These are phyloP conservation scores for Holothuria scabra DNA, from an alignment of 53 echinoderm and acorn worm species.

Conservation along the genomic window DNA sequence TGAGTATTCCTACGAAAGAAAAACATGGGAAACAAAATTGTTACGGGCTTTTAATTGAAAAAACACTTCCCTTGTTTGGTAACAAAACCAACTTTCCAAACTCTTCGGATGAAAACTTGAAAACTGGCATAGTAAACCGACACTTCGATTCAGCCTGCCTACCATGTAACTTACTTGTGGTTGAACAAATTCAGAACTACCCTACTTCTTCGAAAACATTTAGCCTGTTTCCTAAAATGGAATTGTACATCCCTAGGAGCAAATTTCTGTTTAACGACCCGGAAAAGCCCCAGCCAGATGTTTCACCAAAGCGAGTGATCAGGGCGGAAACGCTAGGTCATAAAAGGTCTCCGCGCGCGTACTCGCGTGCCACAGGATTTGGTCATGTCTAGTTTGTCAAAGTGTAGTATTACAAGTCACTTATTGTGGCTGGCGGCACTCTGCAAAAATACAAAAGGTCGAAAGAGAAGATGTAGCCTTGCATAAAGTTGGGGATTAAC, in stretches of 20 bases:
- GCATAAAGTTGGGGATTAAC: slow-evolving; percentile 26
- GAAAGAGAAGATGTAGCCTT: background rate
- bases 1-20: too few relatives aligned
- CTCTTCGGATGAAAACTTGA: too few relatives aligned
- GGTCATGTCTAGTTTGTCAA: too few relatives aligned
- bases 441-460: slow-evolving; percentile 1
- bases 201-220: background rate
- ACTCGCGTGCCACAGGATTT: background rate
- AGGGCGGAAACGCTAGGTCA: slow-evolving; percentile 22
- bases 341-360: slow-evolving; percentile 10
- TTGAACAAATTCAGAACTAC: too few relatives aligned
- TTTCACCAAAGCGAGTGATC: slow-evolving; percentile 13
- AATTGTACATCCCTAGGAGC: slow-evolving; percentile 18
- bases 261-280: slow-evolving; percentile 40
- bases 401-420: too few relatives aligned
- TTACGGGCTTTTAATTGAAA: too few relatives aligned
- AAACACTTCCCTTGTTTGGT: too few relatives aligned
- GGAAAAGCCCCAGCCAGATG: slow-evolving; percentile 44
- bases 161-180: too few relatives aligned
- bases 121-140: too few relatives aligned
- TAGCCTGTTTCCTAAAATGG: slow-evolving; percentile 30
- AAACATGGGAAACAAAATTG: too few relatives aligned
- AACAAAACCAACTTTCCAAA: too few relatives aligned
- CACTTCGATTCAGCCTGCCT: too few relatives aligned
- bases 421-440: slow-evolving; percentile 9